Evolutionary conservation across 2,797 vertebrate species (phyloP).

Genomic region (Chrosomus eos): DNA sequence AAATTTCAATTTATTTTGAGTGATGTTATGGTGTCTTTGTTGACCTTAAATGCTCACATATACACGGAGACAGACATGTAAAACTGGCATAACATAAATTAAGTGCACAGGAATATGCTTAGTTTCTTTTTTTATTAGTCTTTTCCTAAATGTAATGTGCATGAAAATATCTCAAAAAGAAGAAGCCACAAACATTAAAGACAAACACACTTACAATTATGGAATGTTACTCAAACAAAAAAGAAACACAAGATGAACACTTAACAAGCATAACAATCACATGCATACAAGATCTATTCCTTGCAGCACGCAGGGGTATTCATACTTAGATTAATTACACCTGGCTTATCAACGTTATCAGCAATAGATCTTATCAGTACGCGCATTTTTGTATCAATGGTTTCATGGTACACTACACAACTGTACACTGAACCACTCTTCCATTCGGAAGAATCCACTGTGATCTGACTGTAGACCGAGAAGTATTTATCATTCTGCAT

Average conservation of each 20-base stretch:
- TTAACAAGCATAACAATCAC: conserved; percentile 62
- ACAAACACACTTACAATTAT: conserved; percentile 32
- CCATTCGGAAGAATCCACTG: conserved; percentile 53
- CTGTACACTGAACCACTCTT: fast-evolving
- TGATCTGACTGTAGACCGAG: conserved; percentile 75
- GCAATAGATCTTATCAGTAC: conserved; percentile 65
- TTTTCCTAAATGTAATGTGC: conserved; percentile 18
- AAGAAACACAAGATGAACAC: background rate
- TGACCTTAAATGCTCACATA: background rate
- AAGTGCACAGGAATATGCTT: conserved; percentile 62
- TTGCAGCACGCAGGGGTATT: conserved; percentile 66
- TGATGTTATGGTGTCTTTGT: background rate
- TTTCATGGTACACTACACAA: conserved; percentile 78
- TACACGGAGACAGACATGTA: background rate
- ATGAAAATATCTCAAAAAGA: conserved; percentile 25
- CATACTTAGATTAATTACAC: conserved; percentile 73
- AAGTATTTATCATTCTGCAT: conserved; percentile 57
- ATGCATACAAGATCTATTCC: conserved; percentile 64
- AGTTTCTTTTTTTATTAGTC: conserved; percentile 65
- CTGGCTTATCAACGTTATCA: conserved; percentile 59
- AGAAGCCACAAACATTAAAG: conserved; percentile 29
- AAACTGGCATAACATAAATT: conserved; percentile 1
- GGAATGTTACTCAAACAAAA: conserved; percentile 16
- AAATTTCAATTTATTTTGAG: background rate
- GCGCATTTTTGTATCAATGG: conserved; percentile 50